Base-by-base conservation (phyloP, 2,113 vertebrate species). In the Ammodytes marinus region DNA sequence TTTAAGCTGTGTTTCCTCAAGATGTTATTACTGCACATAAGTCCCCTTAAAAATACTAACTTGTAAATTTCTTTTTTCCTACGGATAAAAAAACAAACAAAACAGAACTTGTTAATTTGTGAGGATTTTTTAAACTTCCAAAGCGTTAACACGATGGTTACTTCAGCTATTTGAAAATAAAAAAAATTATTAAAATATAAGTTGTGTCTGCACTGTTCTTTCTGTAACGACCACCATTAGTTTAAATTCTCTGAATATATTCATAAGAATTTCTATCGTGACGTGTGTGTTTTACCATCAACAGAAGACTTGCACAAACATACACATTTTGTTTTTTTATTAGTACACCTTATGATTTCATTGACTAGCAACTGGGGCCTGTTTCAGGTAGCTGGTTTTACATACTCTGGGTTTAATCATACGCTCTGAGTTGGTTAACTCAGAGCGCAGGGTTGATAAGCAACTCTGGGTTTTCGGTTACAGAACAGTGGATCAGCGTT, bases 321-420 rank as follows among this genome's bases (percentile, higher is more conserved):
- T 37, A 14, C 37, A n/a, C 79, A 59, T 83, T 75, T 58, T 67
- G 5, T 10, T 40, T 73, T 89, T 90, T 90, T 87, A 92, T 89
- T 93, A 35, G 55, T 68, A 90, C 84, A 74, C 80, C 42, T 74
- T 81, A 85, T 75, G 43, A 19, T 76, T 57, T 85, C 57, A 82
- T 79, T 75, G 47, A 76, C 84, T 74, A 89, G 64, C 65, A 88
- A 75, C 75, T 85, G n/a, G n/a, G n/a, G n/a, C n/a, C n/a, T n/a
- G n/a, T n/a, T n/a, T n/a, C n/a, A n/a, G n/a, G n/a, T n/a, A n/a
- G n/a, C n/a, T n/a, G n/a, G n/a, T n/a, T n/a, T n/a, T n/a, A n/a
- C n/a, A n/a, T n/a, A n/a, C n/a, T n/a, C n/a, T n/a, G n/a, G n/a
- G n/a, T n/a, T n/a, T n/a, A n/a, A n/a, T n/a, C n/a, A n/a, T n/a